Conservation (phyloP, 23 tunicate genomes). For the Halocynthia roretzi region DNA sequence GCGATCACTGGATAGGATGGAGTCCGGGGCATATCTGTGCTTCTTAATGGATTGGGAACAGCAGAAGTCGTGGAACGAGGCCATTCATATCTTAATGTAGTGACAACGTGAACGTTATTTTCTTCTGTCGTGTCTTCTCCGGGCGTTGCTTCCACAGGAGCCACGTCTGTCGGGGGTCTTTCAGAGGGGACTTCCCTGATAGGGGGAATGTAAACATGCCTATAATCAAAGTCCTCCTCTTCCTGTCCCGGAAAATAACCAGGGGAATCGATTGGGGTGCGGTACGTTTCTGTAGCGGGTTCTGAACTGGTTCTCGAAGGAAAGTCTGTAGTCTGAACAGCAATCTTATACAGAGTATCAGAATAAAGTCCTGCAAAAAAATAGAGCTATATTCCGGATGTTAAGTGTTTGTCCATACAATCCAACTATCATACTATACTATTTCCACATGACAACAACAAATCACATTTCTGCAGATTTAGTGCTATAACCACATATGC, state of each 20-base stretch:
- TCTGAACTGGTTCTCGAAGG: slow-evolving; percentile 12
- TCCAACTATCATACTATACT: too few relatives aligned
- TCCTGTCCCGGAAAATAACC: neutral
- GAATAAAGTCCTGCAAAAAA: slow-evolving; percentile 3
- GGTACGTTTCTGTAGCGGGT: neutral
- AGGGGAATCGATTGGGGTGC: slow-evolving; percentile 8
- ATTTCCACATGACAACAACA: too few relatives aligned
- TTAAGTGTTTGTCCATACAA: too few relatives aligned
- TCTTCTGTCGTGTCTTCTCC: neutral
- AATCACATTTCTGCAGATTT: too few relatives aligned
- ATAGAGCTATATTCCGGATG: too few relatives aligned
- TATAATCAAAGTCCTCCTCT: too few relatives aligned
- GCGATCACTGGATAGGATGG: too few relatives aligned
- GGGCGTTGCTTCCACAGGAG: neutral
- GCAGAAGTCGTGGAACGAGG: neutral
- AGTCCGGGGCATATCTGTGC: neutral
- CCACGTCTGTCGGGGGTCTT: neutral
- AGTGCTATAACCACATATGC: too few relatives aligned
- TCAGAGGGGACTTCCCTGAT: neutral
- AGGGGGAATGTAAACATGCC: too few relatives aligned
- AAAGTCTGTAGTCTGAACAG: neutral
- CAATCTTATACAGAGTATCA: neutral
- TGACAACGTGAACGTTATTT: too few relatives aligned
- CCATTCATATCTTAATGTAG: too few relatives aligned
- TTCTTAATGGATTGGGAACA: slow-evolving; percentile 4